These are phyloP conservation scores for Aculops lycopersici DNA, from an alignment of 1,140 invertebrate genomes.

Conservation along the genomic window DNA sequence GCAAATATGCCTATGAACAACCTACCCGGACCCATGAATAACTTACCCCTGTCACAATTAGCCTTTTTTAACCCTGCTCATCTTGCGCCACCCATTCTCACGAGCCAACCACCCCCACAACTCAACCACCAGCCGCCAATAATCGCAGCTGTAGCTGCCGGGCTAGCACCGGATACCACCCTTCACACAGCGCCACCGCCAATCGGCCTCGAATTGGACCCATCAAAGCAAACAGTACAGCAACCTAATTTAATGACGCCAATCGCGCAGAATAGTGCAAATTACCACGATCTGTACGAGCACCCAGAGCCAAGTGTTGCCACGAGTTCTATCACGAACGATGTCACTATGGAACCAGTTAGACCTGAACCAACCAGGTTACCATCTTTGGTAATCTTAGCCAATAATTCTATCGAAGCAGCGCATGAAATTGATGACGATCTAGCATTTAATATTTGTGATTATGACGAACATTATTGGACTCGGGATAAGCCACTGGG, in stretches of 20 bases:
- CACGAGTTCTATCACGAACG: not conserved
- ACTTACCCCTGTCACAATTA: not conserved
- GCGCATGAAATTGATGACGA: not conserved
- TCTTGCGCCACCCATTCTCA: not conserved
- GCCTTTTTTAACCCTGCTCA: not conserved
- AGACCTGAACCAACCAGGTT: not conserved
- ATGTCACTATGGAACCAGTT: constrained; percentile 1
- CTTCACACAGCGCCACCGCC: too few species aligned
- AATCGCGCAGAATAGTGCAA: not conserved
- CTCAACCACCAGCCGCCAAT: not conserved
- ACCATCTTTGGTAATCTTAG: not conserved
- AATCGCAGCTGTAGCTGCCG: too few species aligned
- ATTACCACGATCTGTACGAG: not conserved
- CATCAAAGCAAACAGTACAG: not conserved
- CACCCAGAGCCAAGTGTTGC: constrained; percentile 3
- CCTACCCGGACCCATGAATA: not conserved
- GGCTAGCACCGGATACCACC: too few species aligned
- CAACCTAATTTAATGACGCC: too few species aligned
- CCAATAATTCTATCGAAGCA: not conserved
- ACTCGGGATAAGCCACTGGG: not conserved
- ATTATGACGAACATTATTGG: not conserved
- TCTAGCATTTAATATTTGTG: not conserved
- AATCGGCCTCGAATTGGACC: too few species aligned
- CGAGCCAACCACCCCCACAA: not conserved
- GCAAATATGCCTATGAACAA: too few species aligned